These are phyloP conservation scores for Protophormia terraenovae DNA, from an alignment of 2,888 invertebrate species.

Conservation along the genomic window DNA sequence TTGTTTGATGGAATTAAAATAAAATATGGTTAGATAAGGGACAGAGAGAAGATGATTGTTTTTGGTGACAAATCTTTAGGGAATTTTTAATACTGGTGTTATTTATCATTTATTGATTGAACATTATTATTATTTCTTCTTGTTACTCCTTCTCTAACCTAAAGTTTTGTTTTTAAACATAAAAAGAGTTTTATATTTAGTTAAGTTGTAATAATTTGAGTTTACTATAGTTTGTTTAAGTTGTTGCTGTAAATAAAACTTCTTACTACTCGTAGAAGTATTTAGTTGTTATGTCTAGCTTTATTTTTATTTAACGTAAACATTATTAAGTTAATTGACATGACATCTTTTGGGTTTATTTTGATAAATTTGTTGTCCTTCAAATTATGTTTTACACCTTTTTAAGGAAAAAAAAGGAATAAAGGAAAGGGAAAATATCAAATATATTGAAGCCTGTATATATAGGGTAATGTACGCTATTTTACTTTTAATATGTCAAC, in stretches of 20 bases:
- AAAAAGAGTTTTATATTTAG: background rate
- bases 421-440: too few relatives aligned
- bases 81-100: background rate
- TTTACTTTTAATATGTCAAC: background rate
- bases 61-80: background rate
- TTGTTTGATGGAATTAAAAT: background rate
- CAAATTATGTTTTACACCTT: too few relatives aligned
- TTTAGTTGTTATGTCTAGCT: background rate
- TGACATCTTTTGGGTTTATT: constrained; percentile 28
- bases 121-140: background rate
- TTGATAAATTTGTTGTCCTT: background rate
- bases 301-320: too few relatives aligned
- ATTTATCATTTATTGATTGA: background rate
- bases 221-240: background rate
- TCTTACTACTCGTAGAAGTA: background rate
- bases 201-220: background rate
- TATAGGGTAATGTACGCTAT: background rate
- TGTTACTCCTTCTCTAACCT: background rate
- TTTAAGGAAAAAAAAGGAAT: background rate
- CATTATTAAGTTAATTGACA: constrained; percentile 35
- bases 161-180: constrained; percentile 5
- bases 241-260: background rate
- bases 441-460: background rate
- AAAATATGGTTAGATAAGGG: background rate
- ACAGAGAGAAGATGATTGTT: background rate